A percentile compares a stretch with the other conserved stretches of the same genome.
Conservation (phyloP, 1,140 invertebrate species). For the Harlomillsia oculata region DNA sequence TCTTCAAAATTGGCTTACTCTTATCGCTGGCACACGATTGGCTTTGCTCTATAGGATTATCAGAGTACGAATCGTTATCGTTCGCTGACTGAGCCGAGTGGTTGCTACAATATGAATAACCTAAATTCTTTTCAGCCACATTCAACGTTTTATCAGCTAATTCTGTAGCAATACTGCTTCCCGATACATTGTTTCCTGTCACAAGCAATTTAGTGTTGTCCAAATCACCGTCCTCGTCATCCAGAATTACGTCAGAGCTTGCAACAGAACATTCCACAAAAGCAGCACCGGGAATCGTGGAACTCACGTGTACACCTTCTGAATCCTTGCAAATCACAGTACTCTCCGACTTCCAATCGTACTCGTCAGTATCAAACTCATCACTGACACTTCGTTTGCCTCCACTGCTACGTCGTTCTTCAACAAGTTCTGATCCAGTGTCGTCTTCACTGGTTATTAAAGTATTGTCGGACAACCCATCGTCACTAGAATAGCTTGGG, state of each 20-base stretch:
- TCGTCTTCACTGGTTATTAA: background rate
- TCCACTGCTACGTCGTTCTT: slow-evolving; percentile 3
- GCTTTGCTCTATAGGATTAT: background rate
- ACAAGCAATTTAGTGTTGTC: too few relatives aligned
- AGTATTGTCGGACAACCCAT: too few relatives aligned
- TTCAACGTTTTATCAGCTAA: background rate
- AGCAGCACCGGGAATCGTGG: too few relatives aligned
- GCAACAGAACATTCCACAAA: too few relatives aligned
- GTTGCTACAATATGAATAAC: background rate
- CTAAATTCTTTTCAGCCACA: slow-evolving; percentile 10
- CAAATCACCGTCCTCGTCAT: too few relatives aligned
- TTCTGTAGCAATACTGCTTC: too few relatives aligned
- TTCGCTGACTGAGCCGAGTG: slow-evolving; percentile 1
- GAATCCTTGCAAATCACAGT: too few relatives aligned
- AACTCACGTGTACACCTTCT: too few relatives aligned
- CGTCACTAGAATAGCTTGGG: too few relatives aligned
- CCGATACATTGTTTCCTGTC: too few relatives aligned
- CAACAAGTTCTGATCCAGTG: background rate
- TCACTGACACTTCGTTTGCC: slow-evolving; percentile 6
- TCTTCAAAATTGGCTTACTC: background rate
- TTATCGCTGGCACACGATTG: background rate
- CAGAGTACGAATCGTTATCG: slow-evolving; percentile 2
- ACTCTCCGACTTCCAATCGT: slow-evolving; percentile 22
- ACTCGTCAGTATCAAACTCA: background rate
- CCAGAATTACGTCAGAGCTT: too few relatives aligned